A percentile compares a stretch with the other conserved stretches of the same genome.
Evolutionary conservation across 2,113 vertebrate species (phyloP).

Genomic region (Neofelis nebulosa): DNA sequence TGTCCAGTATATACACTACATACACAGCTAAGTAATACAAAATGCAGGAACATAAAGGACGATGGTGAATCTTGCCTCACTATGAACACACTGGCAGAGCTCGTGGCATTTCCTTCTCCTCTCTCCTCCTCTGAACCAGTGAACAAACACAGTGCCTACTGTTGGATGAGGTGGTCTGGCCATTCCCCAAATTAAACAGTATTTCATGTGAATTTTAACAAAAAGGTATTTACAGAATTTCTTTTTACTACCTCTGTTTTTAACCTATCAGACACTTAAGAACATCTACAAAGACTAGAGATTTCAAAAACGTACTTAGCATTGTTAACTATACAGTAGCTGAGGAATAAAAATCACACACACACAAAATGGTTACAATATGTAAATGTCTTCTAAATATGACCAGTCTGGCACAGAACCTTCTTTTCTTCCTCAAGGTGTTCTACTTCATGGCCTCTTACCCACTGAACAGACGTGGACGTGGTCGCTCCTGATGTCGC

Average conservation of each 20-base stretch:
- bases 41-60: not conserved
- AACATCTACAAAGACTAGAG: conserved; percentile 21
- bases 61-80: not conserved
- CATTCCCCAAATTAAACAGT: not conserved
- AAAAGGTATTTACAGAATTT: conserved; percentile 41
- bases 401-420: not conserved
- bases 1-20: conserved; percentile 5
- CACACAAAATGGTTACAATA: not conserved
- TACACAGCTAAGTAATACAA: not conserved
- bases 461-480: not conserved
- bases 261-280: conserved; percentile 58
- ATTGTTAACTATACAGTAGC: not conserved
- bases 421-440: not conserved
- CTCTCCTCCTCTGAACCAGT: not conserved
- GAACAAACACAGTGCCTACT: not conserved
- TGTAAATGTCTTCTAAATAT: not conserved
- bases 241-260: conserved; percentile 39
- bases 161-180: not conserved
- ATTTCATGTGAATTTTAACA: not conserved
- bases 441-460: not conserved
- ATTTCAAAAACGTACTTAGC: not conserved
- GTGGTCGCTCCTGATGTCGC: not conserved
- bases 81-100: not conserved
- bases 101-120: not conserved
- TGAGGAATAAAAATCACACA: conserved; percentile 6